phyloP scores from a whole-genome alignment of 1,140 invertebrate species.

The Brachionus plicatilis region DNA sequence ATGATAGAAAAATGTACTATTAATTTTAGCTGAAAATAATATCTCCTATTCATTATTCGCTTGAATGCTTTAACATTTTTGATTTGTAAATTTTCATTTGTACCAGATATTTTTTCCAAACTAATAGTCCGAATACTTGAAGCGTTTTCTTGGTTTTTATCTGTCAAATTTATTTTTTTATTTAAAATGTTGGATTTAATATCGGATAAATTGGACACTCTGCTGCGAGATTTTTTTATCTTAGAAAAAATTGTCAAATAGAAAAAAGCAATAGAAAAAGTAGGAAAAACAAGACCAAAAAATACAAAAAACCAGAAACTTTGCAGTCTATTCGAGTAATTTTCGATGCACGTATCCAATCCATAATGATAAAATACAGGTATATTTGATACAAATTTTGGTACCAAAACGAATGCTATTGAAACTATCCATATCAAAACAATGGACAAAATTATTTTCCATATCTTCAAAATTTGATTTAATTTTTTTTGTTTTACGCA shows the following conservation, averaged over 20 bases:
- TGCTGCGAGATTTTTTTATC: background rate
- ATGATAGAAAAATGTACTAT: constrained; percentile 27
- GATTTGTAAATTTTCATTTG: background rate
- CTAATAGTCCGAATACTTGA: background rate
- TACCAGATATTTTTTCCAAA: background rate
- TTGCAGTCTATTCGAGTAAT: background rate
- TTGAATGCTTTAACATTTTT: background rate
- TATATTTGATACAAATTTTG: background rate
- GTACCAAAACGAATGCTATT: background rate
- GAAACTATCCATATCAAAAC: background rate
- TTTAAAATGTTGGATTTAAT: background rate
- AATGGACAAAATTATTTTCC: background rate
- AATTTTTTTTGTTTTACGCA: constrained; percentile 20
- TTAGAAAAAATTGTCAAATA: background rate
- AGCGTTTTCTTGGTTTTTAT: background rate
- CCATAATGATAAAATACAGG: background rate
- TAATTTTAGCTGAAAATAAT: background rate
- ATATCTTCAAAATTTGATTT: background rate
- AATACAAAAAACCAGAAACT: background rate
- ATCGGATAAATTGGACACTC: background rate
- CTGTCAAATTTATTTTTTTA: background rate
- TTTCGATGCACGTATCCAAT: constrained; percentile 1
- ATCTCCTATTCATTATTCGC: background rate
- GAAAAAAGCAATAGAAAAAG: background rate
- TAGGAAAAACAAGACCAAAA: background rate